Conservation (phyloP, 2,797 vertebrate genomes). For the Xiphophorus birchmanni region DNA sequence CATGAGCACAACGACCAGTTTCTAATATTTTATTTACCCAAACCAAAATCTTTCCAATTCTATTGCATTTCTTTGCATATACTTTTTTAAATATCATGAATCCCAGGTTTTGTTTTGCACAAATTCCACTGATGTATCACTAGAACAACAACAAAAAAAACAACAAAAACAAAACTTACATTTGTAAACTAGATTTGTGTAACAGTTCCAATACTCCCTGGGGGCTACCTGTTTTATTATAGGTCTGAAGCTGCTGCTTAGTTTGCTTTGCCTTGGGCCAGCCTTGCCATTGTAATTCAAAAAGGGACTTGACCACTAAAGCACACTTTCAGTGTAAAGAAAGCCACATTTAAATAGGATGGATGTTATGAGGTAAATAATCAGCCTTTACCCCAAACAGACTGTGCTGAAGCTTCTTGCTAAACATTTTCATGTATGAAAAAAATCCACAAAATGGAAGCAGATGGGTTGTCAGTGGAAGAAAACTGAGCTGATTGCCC, state of each 20-base stretch:
- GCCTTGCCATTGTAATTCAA: background rate
- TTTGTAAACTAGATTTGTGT: background rate
- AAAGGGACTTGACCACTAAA: background rate
- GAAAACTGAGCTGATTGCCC: background rate
- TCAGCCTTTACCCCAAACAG: background rate
- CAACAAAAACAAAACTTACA: background rate
- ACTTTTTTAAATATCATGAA: background rate
- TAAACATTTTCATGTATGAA: background rate
- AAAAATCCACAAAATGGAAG: conserved; percentile 7
- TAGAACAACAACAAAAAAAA: background rate
- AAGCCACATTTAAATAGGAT: too few relatives aligned
- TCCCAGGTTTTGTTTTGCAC: background rate
- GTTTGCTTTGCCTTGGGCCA: background rate
- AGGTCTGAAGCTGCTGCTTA: background rate
- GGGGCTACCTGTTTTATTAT: background rate
- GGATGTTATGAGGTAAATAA: background rate
- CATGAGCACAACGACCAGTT: background rate
- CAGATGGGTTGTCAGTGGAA: background rate
- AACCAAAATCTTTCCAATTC: background rate
- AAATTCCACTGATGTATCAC: background rate
- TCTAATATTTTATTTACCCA: background rate
- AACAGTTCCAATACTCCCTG: background rate
- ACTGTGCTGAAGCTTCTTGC: background rate
- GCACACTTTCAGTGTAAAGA: background rate
- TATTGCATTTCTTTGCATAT: background rate